Percentiles rank a stretch among this genome's conserved stretches.
Evolutionary conservation across 2,888 invertebrate species (phyloP).

Genomic region (Drosophila dives): DNA sequence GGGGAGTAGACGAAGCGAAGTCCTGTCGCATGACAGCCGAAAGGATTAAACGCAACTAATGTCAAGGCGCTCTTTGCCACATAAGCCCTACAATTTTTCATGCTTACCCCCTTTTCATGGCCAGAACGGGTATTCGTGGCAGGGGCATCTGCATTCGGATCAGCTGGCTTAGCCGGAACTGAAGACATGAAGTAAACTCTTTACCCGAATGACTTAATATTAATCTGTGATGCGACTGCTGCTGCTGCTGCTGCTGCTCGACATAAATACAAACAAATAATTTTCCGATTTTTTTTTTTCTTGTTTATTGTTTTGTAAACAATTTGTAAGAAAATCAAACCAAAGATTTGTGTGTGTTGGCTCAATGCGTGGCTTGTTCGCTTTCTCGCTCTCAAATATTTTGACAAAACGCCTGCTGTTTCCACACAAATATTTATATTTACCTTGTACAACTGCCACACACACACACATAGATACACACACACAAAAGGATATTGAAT

Average conservation of each 20-base stretch:
- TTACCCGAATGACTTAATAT: constrained; percentile 67
- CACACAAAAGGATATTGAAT: constrained; percentile 32
- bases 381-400: constrained; percentile 68
- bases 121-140: background rate
- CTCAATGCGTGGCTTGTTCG: background rate
- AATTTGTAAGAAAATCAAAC: constrained; percentile 67
- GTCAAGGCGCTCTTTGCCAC: constrained; percentile 36
- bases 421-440: constrained; percentile 82
- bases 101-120: constrained; percentile 38
- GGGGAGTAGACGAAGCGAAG: constrained; percentile 2
- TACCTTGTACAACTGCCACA: constrained; percentile 45
- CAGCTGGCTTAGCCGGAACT: constrained; percentile 43
- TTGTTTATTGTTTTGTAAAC: constrained; percentile 54
- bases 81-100: constrained; percentile 66
- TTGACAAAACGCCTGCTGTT: constrained; percentile 84
- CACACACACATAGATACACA: constrained; percentile 31
- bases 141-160: constrained; percentile 8
- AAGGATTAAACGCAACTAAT: constrained; percentile 68
- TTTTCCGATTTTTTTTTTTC: constrained; percentile 14
- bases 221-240: constrained; percentile 51
- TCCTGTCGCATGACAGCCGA: constrained; percentile 40
- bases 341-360: constrained; percentile 54
- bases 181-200: constrained; percentile 31
- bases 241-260: constrained; percentile 10
- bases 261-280: constrained; percentile 70